A percentile compares a stretch with the other conserved stretches of the same genome.
These are phyloP conservation scores for Brenthis hecate DNA, from an alignment of 2,888 invertebrate genomes.

Conservation along the genomic window DNA sequence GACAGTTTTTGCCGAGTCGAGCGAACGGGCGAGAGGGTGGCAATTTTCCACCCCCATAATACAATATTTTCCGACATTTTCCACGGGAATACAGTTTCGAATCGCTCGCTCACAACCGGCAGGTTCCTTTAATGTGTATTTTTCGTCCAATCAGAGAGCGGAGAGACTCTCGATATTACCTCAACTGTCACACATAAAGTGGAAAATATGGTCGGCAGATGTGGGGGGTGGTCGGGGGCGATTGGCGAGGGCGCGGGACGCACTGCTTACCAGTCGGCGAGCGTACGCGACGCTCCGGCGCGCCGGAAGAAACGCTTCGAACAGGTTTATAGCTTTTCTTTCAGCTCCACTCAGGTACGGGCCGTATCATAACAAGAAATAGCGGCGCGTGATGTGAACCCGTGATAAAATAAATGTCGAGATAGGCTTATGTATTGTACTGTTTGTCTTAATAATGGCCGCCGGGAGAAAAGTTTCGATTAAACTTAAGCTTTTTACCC, in stretches of 20 bases:
- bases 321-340: slow-evolving; percentile 83
- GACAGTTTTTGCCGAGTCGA: slow-evolving; percentile 83
- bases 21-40: slow-evolving; percentile 79
- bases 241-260: slow-evolving; percentile 46
- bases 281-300: slow-evolving; percentile 80
- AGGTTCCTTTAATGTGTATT: slow-evolving; percentile 83
- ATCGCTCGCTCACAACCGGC: slow-evolving; percentile 80
- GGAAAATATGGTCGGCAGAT: slow-evolving; percentile 83
- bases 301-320: slow-evolving; percentile 78
- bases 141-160: slow-evolving; percentile 83
- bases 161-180: slow-evolving; percentile 83
- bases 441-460: slow-evolving; percentile 83
- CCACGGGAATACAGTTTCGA: slow-evolving; percentile 83
- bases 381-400: slow-evolving; percentile 83
- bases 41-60: slow-evolving; percentile 83
- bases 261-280: slow-evolving; percentile 70
- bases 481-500: slow-evolving; percentile 66
- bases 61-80: slow-evolving; percentile 83
- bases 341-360: slow-evolving; percentile 81
- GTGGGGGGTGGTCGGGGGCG: slow-evolving; percentile 65
- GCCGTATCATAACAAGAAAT: slow-evolving; percentile 83
- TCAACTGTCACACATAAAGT: slow-evolving; percentile 84
- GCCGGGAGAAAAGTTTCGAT: slow-evolving; percentile 79
- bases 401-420: slow-evolving; percentile 83
- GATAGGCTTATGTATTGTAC: slow-evolving; percentile 83